Conservation (phyloP, 2,113 vertebrate species). For the Malurus cyaneus region DNA sequence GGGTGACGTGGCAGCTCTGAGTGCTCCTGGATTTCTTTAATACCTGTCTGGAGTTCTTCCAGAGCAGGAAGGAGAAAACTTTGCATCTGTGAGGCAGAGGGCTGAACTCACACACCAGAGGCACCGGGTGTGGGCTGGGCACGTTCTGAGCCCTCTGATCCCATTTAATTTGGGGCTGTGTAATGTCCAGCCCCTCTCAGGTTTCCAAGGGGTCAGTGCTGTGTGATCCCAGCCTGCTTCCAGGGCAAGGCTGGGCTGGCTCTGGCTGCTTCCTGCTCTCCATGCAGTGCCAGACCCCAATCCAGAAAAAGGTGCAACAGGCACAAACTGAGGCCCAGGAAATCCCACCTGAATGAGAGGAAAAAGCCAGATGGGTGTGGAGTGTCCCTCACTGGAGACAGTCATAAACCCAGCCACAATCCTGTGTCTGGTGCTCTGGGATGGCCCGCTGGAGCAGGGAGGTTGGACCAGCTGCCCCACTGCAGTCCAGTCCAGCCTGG, state of each 20-base stretch:
- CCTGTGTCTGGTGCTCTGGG: not conserved
- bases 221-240: not conserved
- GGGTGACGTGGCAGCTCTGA: not conserved
- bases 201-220: not conserved
- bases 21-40: not conserved
- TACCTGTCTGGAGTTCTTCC: not conserved
- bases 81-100: not conserved
- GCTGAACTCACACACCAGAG: accelerated
- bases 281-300: not conserved
- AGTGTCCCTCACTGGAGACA: not conserved
- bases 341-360: not conserved
- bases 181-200: not conserved
- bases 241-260: not conserved
- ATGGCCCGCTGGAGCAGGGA: not conserved
- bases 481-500: not conserved
- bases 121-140: not conserved
- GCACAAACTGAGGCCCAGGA: not conserved
- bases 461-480: not conserved
- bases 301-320: accelerated
- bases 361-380: not conserved
- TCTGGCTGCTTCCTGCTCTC: not conserved
- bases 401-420: not conserved
- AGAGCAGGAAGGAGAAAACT: not conserved
- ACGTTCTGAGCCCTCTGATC: conserved; percentile 7
- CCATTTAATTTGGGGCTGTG: not conserved